Conservation (phyloP, 2,797 vertebrate genomes). For the Schizopygopsis pylzovi region DNA sequence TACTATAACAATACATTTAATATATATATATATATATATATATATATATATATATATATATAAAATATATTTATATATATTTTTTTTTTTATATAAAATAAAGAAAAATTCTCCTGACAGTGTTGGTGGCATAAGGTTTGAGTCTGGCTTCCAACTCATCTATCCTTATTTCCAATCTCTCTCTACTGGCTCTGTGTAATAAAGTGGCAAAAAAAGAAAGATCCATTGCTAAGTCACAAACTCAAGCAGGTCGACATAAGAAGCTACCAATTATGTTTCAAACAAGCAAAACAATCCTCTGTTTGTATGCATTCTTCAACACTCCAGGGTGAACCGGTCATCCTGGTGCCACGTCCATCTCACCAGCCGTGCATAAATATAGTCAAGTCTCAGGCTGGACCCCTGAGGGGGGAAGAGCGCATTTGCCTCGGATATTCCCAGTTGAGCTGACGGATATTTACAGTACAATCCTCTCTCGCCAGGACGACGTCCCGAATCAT, state of each 20-base stretch:
- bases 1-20: too few species aligned
- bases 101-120: not conserved
- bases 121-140: not conserved
- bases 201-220: slow-evolving; percentile 54
- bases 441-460: slow-evolving; percentile 57
- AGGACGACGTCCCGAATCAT: slow-evolving; percentile 55
- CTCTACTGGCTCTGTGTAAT: not conserved
- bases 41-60: too few species aligned
- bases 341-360: slow-evolving; percentile 48
- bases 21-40: too few species aligned
- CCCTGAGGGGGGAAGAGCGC: slow-evolving; percentile 48
- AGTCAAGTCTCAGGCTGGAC: slow-evolving; percentile 52
- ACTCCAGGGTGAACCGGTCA: slow-evolving; percentile 49
- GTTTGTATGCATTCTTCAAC: slow-evolving; percentile 53
- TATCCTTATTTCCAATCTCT: not conserved
- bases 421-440: slow-evolving; percentile 55
- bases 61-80: too few species aligned
- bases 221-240: slow-evolving; percentile 23
- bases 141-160: not conserved
- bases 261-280: slow-evolving; percentile 4
- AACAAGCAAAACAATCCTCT: slow-evolving; percentile 39
- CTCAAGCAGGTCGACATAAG: not conserved
- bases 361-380: slow-evolving; percentile 48
- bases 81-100: too few species aligned
- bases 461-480: slow-evolving; percentile 55